Base-by-base conservation (phyloP, 2,888 invertebrate species). In the Myopa testacea region DNA sequence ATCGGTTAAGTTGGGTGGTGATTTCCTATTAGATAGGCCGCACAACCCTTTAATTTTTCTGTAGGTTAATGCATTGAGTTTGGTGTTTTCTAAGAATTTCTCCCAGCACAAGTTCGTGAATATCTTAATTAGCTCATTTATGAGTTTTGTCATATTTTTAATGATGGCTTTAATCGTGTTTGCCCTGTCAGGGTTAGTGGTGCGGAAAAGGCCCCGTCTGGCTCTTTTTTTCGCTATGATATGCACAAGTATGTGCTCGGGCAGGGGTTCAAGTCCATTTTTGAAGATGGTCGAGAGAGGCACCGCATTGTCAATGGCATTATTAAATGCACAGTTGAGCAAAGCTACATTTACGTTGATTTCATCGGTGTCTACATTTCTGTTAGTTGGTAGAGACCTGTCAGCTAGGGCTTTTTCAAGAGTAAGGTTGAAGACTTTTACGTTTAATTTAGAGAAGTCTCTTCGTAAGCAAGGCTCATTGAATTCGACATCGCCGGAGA, bases 61-160 rank as follows among this genome's bases (percentile, higher is more conserved):
- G 34, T 65, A 65, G 0, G 65, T 65, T 65, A 34, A 6, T 19
- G 26, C 8, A 12, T 65, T 65, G 19, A 65, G 16, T 38, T 37
- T 6, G 14, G 26, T 65, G 14, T 65, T 65, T 34, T 19, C 37
- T 6, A 65, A 37, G 26, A 19, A 65, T 19, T 65, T 65, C 12
- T 19, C 26, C 34, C 34, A 65, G 14, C 26, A 34, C 7, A 19
- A 16, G 37, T 65, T 37, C 26, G 26, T 6, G 37, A 34, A 65
- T 26, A 34, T 8, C 2, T 26, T 37, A 37, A 65, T 65, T 16
- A 16, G 65, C 26, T 65, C 65, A 3, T 19, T 19, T 0, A 65
- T 65, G 16, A 65, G 14, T 65, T 65, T 65, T 19, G 34, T 65
- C 37, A 65, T 34, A 12, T 65, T 65, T 65, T 37, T 19, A 12